Base-by-base conservation (phyloP, 2,797 vertebrate genomes). In the Bradypodion ventrale region DNA sequence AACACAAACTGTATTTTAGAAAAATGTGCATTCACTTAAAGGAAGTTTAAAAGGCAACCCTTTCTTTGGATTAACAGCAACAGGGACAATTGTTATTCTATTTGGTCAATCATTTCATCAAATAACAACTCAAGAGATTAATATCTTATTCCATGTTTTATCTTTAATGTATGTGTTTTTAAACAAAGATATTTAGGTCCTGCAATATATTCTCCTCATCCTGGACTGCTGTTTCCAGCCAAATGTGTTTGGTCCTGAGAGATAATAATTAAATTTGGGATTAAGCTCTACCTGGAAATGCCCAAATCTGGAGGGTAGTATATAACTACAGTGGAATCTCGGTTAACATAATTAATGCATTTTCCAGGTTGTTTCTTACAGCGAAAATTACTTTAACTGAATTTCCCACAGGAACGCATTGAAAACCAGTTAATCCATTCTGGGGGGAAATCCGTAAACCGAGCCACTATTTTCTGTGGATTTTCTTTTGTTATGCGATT, bases 91-190 rank as follows among this genome's bases (percentile, higher is more conserved):
- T 80, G 42, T 63, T 44, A 77, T 72, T 72, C 46, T 81, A 72
- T 29, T 49, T 0, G 25, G 19, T 49, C 69, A 83, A 19, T 56
- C n/a, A 69, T 16, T 52, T 69, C 72, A 89, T 79, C 44, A 66
- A 75, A 27, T 40, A 70, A 56, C 66, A 82, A 72, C 1, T 1
- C 75, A 84, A 42, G 5, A 76, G 35, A 81, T 85, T 90, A 87
- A 87, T 32, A 85, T 73, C 62, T 85, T 68, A 74, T 72, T 27
- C 35, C 49, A 87, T 84, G 68, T 88, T 79, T 80, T 79, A 77
- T 92, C 85, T 82, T 80, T 35, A 76, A 40, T 87, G 37, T 87
- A 85, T 88, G 1, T 70, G 66, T 29, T 35, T n/a, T 37, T 19
- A 23, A n/a, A 19, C 23, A n/a, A 74, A 46, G n/a, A 79, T 42